Base-by-base conservation (phyloP, 1,140 invertebrate species). In the Phenacoccus solenopsis region DNA sequence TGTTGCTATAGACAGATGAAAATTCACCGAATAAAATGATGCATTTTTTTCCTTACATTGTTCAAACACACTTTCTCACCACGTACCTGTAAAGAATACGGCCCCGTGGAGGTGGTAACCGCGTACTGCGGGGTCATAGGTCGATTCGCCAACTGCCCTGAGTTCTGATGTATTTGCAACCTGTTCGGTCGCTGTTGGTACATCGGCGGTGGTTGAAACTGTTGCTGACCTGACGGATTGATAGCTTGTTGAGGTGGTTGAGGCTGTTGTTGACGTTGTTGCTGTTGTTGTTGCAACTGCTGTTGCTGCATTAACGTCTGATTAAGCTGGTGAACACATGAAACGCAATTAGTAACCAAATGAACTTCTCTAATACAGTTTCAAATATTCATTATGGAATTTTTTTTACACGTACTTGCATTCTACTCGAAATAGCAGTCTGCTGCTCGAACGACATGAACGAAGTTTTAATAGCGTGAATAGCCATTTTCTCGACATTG, bases 381-480 rank as follows among this genome's bases (percentile, higher is more conserved):
- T n/a, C n/a, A n/a, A n/a, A n/a, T n/a, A 49, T 32, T 32, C 38
- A n/a, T 9, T n/a, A 49, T 4, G 2, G 38, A 49, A 16, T 49
- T 3, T 49, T n/a, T n/a, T 16, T 2, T 49, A 16, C 38, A 49
- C 38, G 13, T n/a, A 49, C 38, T 5, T 9, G 38, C 38, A n/a
- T 49, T 49, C 38, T 49, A 16, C 12, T n/a, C 5, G 38, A 49
- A 49, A 49, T 49, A 2, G 38, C 20, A 5, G 38, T 49, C 16
- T 32, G 30, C 30, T 64, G 59, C 20, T 86, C 86, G 74, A 83
- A 87, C 74, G 88, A 88, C 91, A 96, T 96, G 71, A 97, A 81
- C 76, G 90, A 90, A 77, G 91, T 88, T 75, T 93, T 90, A 76
- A 96, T 96, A 13, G 87, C 90, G 76, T 88, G 90, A 69, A 96